Evolutionary conservation across 2,888 invertebrate species (phyloP).

Genomic region (Lomographa bimaculata): DNA sequence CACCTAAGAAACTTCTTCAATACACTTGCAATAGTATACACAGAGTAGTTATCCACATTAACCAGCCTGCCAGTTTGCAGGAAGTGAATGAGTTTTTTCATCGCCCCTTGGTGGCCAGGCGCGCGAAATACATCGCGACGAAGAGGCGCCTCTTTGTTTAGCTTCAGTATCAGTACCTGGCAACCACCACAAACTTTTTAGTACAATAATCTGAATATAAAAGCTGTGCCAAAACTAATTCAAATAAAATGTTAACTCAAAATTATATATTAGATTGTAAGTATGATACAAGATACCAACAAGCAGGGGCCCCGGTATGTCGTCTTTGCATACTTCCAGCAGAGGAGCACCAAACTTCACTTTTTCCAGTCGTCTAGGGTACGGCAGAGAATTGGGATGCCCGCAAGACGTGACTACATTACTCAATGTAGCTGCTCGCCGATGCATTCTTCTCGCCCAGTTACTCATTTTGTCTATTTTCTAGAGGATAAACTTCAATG

Average conservation of each 20-base stretch:
- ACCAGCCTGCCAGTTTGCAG: slow-evolving; percentile 94
- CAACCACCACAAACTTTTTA: slow-evolving; percentile 17
- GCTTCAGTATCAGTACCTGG: slow-evolving; percentile 94
- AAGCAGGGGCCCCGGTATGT: slow-evolving; percentile 95
- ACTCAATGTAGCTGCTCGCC: slow-evolving; percentile 94
- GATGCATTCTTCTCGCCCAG: slow-evolving; percentile 96
- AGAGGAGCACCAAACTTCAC: slow-evolving; percentile 97
- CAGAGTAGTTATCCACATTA: slow-evolving; percentile 97
- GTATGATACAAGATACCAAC: slow-evolving; percentile 79
- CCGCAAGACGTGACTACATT: slow-evolving; percentile 96
- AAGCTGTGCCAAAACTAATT: no score
- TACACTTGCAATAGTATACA: slow-evolving; percentile 99
- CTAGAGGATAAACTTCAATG: slow-evolving; percentile 27
- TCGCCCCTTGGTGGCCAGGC: slow-evolving; percentile 96
- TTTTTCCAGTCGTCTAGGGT: slow-evolving; percentile 93
- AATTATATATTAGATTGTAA: no score
- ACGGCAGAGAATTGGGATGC: slow-evolving; percentile 90
- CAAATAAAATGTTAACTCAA: no score
- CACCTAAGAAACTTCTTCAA: slow-evolving; percentile 96
- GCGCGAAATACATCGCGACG: slow-evolving; percentile 97
- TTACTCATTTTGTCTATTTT: slow-evolving; percentile 88
- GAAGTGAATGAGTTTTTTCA: slow-evolving; percentile 96
- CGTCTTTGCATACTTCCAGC: slow-evolving; percentile 97
- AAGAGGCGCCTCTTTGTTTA: slow-evolving; percentile 97
- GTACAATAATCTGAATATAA: slow-evolving; percentile 1